Base-by-base conservation (phyloP, 2,888 invertebrate genomes). In the Drosophila kanekoi region DNA sequence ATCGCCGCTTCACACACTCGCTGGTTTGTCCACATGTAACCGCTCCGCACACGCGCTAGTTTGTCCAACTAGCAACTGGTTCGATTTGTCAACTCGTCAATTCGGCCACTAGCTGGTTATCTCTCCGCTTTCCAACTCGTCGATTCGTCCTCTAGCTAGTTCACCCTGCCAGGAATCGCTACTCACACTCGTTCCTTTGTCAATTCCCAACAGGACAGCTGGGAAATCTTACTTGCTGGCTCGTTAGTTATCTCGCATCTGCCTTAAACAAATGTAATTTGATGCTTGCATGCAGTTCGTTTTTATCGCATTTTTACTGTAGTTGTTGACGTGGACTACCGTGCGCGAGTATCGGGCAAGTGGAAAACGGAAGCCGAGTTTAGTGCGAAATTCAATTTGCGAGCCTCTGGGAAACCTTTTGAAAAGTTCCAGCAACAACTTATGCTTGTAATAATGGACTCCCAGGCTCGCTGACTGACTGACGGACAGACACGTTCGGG, bases 321-420 rank as follows among this genome's bases (percentile, higher is more conserved):
- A 65, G 18, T 44, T 16, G 33, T 33, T 60, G 60, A 38, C 41
- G 35, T 60, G 40, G 61, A 65, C 65, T 62, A 65, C 75, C 56
- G 61, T 41, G 56, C 33, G 35, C 40, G 68, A 67, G 40, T 44
- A 11, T 18, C 33, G n/a, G 14, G 18, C 37, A 65, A 44, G 51
- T 61, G 60, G 43, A 28, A 88, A 88, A 82, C 88, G 75, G 83
- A 79, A 88, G 83, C 88, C 86, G 59, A 45, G 68, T 70, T 88
- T 86, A 80, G 80, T 74, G 80, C 88, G 80, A 83, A 88, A 86
- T 86, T 86, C 66, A 83, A 80, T 79, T 86, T 85, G 70, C 68
- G 62, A 72, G 59, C 35, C 62, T 58, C 64, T 41, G 49, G 67
- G 62, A 74, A 65, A 65, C 57, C 59, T 60, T 43, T 63, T 58